Conservation (phyloP, 2,113 vertebrate species). For the Passer montanus region DNA sequence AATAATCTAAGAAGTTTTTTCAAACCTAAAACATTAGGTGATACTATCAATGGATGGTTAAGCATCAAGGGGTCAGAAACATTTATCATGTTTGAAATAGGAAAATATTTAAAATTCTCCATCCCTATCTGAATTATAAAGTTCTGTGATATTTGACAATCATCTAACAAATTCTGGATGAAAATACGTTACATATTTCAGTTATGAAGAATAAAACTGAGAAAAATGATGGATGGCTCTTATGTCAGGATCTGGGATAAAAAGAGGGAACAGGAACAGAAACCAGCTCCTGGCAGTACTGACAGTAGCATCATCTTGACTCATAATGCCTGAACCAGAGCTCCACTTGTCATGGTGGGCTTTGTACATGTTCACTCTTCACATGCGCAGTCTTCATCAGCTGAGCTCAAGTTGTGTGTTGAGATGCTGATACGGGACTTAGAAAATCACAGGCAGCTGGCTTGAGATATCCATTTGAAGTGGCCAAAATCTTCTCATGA, state of each 20-base stretch:
- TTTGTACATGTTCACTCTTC: neutral
- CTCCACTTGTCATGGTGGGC: accelerated
- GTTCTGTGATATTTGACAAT: neutral
- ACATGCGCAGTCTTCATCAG: no score
- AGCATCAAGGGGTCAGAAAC: neutral
- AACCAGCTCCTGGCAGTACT: neutral
- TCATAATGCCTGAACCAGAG: neutral
- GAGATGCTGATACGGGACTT: neutral
- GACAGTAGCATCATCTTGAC: neutral
- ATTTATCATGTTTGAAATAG: neutral
- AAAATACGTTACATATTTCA: neutral
- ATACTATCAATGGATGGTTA: neutral
- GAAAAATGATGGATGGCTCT: neutral
- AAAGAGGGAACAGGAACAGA: neutral
- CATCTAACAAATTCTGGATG: neutral
- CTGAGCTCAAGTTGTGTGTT: neutral
- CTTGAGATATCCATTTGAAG: neutral
- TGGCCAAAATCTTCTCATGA: neutral
- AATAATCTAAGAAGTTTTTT: neutral
- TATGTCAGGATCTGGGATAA: neutral
- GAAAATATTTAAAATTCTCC: neutral
- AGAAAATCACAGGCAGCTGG: neutral
- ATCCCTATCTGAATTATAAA: neutral
- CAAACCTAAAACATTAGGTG: neutral
- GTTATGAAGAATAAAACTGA: neutral